Evolutionary conservation across 2,888 invertebrate genomes (phyloP).

Genomic region (Ennomos erosarius): DNA sequence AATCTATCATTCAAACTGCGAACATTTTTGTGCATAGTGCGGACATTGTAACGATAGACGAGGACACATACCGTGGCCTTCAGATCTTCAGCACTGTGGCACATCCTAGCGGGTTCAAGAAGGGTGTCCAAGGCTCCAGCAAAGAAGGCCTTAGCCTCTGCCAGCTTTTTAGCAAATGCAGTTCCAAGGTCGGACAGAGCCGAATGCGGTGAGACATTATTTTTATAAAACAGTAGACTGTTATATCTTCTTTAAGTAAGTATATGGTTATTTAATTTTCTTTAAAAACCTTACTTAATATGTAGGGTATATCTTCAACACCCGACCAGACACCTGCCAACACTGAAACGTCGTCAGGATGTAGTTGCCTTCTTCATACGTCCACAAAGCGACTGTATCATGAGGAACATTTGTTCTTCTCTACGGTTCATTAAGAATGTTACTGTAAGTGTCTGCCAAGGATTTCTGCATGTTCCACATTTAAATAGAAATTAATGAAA

Average conservation of each 20-base stretch:
- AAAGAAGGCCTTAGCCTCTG: constrained; percentile 91
- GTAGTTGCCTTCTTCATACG: constrained; percentile 89
- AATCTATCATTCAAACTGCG: too few relatives aligned
- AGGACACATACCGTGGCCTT: constrained; percentile 89
- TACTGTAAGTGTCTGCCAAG: constrained; percentile 72
- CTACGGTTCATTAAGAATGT: constrained; percentile 87
- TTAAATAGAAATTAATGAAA: too few relatives aligned
- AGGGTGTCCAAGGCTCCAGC: constrained; percentile 82
- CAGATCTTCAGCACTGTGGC: constrained; percentile 90
- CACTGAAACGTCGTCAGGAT: constrained; percentile 87
- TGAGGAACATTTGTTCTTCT: constrained; percentile 86
- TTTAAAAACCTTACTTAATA: not conserved
- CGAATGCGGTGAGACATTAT: constrained; percentile 82
- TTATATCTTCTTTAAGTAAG: not conserved
- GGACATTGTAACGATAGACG: constrained; percentile 89
- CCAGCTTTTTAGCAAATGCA: constrained; percentile 89
- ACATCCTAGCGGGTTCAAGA: constrained; percentile 91
- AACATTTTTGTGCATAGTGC: constrained; percentile 69
- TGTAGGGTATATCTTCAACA: constrained; percentile 88
- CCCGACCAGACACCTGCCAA: constrained; percentile 87
- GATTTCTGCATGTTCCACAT: too few relatives aligned
- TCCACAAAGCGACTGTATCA: constrained; percentile 86
- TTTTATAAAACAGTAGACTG: too few relatives aligned
- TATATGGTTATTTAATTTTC: too few relatives aligned
- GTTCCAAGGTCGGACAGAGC: constrained; percentile 88